These are phyloP conservation scores for Malurus cyaneus DNA, from an alignment of 2,113 vertebrate genomes.

Conservation along the genomic window DNA sequence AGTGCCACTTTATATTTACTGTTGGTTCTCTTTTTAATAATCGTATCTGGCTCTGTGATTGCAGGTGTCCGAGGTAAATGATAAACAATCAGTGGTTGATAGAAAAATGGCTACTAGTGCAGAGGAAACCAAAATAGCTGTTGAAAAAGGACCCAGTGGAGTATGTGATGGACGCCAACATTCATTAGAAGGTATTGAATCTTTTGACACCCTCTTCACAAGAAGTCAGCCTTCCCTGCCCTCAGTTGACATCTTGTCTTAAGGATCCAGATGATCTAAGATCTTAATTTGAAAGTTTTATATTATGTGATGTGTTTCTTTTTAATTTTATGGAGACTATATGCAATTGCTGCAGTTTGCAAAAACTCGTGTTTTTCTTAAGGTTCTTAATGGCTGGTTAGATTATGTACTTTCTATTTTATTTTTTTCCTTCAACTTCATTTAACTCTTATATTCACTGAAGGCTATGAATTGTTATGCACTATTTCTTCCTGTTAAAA, in stretches of 20 bases:
- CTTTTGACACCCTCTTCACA: background rate
- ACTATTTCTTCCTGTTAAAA: background rate
- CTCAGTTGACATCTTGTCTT: background rate
- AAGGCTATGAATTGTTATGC: background rate
- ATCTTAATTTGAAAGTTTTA: background rate
- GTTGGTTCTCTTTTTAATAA: background rate
- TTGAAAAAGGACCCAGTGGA: background rate
- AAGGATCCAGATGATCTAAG: background rate
- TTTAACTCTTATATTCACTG: background rate
- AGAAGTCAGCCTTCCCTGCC: background rate
- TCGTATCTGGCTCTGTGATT: background rate
- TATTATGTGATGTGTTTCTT: background rate
- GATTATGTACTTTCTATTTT: background rate
- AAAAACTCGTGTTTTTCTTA: background rate
- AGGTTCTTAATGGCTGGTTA: background rate
- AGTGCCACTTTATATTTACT: background rate
- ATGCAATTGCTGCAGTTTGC: background rate
- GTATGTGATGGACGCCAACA: background rate
- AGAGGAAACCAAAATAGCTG: background rate
- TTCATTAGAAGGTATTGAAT: conserved; percentile 46
- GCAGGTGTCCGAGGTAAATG: background rate
- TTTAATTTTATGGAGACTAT: background rate
- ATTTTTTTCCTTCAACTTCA: background rate
- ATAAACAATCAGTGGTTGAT: background rate
- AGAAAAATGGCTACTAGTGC: background rate